Evolutionary conservation across 2,888 invertebrate genomes (phyloP).

Genomic region (Euplexia lucipara): DNA sequence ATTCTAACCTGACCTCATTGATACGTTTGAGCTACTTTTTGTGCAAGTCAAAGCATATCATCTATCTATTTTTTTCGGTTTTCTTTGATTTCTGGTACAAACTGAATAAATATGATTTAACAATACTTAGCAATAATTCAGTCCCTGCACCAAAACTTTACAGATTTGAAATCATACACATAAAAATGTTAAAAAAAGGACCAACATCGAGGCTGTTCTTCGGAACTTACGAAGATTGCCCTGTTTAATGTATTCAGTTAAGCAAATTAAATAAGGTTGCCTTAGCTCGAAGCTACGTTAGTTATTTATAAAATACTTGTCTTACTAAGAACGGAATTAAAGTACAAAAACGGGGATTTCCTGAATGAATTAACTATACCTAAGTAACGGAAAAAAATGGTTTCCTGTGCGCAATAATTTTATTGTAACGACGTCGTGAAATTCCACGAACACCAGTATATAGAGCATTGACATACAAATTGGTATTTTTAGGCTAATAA

Average conservation of each 20-base stretch:
- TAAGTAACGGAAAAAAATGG: not conserved
- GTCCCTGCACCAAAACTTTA: no score
- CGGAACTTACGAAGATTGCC: no score
- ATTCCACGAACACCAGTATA: slow-evolving; percentile 14
- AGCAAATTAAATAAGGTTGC: not conserved
- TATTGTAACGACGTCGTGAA: slow-evolving; percentile 12
- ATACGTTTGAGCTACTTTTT: not conserved
- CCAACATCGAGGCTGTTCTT: no score
- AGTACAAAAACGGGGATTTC: slow-evolving; percentile 29
- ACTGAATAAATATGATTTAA: no score
- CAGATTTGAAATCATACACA: no score
- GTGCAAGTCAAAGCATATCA: no score
- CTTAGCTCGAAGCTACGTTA: not conserved
- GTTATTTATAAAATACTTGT: slow-evolving; percentile 8
- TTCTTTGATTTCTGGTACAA: no score
- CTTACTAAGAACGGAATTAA: slow-evolving; percentile 27
- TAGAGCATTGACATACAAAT: not conserved
- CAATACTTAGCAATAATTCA: no score
- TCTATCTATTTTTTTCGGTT: no score
- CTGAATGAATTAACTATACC: slow-evolving; percentile 10
- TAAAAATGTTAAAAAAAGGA: no score
- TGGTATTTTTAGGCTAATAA: not conserved
- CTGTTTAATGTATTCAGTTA: no score
- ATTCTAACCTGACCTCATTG: not conserved
- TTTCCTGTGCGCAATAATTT: slow-evolving; percentile 19